Percentiles rank a stretch among this genome's conserved stretches.
Evolutionary conservation across 1,140 invertebrate genomes (phyloP).

Genomic region (Leptestheria dahalacensis): DNA sequence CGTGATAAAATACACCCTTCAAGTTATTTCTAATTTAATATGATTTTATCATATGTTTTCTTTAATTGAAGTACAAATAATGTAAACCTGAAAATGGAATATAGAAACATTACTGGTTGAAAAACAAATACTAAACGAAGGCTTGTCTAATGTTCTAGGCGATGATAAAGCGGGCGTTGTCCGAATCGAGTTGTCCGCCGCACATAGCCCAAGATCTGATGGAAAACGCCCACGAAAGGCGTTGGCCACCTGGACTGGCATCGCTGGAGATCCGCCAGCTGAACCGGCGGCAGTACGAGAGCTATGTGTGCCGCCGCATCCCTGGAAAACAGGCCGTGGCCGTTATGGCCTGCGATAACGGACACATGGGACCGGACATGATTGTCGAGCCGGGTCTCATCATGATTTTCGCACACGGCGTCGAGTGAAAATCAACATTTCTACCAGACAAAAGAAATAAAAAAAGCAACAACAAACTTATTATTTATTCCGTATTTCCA

Average conservation of each 20-base stretch:
- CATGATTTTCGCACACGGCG: constrained; percentile 97
- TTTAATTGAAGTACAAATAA: too few species aligned
- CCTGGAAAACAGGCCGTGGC: constrained; percentile 89
- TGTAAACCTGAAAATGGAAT: too few species aligned
- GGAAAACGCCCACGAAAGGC: constrained; percentile 90
- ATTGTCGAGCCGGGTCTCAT: constrained; percentile 91
- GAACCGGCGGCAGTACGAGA: constrained; percentile 81
- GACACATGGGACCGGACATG: constrained; percentile 87
- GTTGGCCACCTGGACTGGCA: constrained; percentile 81
- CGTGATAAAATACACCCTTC: too few species aligned
- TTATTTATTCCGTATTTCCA: not conserved
- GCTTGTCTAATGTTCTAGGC: constrained; percentile 47
- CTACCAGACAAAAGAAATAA: too few species aligned
- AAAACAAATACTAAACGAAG: constrained; percentile 11
- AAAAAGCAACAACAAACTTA: not conserved
- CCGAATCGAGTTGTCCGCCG: constrained; percentile 78
- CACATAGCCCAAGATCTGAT: constrained; percentile 87
- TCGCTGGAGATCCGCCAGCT: constrained; percentile 85
- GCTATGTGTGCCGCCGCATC: constrained; percentile 83
- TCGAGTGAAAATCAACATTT: constrained; percentile 38
- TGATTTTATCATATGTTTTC: too few species aligned
- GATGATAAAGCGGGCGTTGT: constrained; percentile 78
- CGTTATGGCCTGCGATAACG: constrained; percentile 85
- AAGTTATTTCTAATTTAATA: too few species aligned
- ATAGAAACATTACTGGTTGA: too few species aligned